Conservation (phyloP, 53 echinoderm and acorn worm species). For the Echinometra lucunter region DNA sequence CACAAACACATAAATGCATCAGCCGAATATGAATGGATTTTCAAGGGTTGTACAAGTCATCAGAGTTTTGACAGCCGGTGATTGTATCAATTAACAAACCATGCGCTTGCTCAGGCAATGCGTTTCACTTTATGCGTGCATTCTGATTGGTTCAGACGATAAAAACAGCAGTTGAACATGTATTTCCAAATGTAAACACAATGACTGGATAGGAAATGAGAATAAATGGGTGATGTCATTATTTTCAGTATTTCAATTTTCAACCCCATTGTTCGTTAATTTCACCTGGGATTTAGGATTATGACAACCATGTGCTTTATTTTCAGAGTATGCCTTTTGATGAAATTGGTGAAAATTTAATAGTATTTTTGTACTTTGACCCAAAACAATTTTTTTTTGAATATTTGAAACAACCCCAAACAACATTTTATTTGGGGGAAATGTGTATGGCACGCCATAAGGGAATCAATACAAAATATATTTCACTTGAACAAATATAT, state of each 20-base stretch:
- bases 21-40: background rate
- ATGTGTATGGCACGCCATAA: too few relatives aligned
- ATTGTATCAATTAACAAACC: slow-evolving; percentile 24
- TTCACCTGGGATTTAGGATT: background rate
- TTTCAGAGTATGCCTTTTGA: background rate
- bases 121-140: background rate
- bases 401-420: too few relatives aligned
- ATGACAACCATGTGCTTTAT: background rate
- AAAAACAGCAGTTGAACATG: background rate
- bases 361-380: background rate
- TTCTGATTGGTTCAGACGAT: background rate
- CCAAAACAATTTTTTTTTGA: background rate
- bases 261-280: background rate
- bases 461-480: too few relatives aligned
- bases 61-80: slow-evolving; percentile 13
- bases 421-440: too few relatives aligned
- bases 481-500: too few relatives aligned
- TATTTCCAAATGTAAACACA: slow-evolving; percentile 5
- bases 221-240: slow-evolving; percentile 7
- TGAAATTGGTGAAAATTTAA: background rate
- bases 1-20: background rate
- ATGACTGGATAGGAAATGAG: background rate
- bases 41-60: background rate
- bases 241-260: slow-evolving; percentile 8
- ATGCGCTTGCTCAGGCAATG: background rate